phyloP scores from a whole-genome alignment of 2,888 invertebrate genomes.

The Alloscopus bannaensis region DNA sequence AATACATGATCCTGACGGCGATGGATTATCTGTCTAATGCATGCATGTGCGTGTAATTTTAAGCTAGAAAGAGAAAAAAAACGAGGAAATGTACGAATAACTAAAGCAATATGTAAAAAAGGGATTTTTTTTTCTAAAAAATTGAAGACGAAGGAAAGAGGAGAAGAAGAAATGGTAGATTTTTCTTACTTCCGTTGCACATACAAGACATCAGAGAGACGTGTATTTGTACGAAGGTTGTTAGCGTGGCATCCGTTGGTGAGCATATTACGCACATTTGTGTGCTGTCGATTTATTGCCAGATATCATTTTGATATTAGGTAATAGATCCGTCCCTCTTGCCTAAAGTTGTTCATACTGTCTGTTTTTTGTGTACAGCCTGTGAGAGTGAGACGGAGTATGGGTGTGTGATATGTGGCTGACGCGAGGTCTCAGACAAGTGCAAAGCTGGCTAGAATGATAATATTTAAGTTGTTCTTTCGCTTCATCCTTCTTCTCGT shows the following conservation, averaged over 20 bases:
- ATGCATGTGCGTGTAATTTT: slow-evolving; percentile 22
- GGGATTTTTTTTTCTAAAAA: neutral
- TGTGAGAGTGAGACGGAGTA: neutral
- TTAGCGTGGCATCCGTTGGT: too few relatives aligned
- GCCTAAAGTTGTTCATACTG: neutral
- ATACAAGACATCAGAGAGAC: neutral
- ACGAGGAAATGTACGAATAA: neutral
- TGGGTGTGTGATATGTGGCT: neutral
- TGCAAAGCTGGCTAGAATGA: too few relatives aligned
- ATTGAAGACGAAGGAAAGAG: neutral
- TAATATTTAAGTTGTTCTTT: too few relatives aligned
- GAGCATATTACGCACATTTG: slow-evolving; percentile 14
- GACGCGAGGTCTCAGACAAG: neutral
- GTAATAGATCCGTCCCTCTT: neutral
- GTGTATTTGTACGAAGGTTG: neutral
- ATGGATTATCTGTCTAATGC: slow-evolving; percentile 28
- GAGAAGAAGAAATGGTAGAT: neutral
- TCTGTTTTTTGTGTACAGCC: too few relatives aligned
- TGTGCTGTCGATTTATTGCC: neutral
- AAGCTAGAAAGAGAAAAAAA: neutral
- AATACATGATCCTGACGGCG: slow-evolving; percentile 10
- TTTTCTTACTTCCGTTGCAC: neutral
- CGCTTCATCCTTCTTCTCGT: neutral
- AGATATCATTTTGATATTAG: slow-evolving; percentile 1
- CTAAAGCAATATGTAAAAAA: too few relatives aligned